Percentiles rank a stretch among this genome's conserved stretches.
These are phyloP conservation scores for Elysia chlorotica DNA, from an alignment of 1,140 invertebrate genomes.

Conservation along the genomic window DNA sequence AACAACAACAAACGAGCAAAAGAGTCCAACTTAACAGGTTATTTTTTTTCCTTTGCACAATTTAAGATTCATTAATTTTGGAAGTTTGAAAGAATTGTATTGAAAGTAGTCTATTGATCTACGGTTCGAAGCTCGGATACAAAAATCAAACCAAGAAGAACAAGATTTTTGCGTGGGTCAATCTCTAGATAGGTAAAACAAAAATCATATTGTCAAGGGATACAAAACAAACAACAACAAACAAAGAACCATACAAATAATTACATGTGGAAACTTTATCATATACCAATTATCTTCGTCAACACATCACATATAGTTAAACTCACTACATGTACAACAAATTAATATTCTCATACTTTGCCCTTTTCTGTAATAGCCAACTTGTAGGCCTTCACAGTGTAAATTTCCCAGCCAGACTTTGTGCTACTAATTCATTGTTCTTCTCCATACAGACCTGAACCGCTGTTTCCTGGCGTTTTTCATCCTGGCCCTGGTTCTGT, in stretches of 20 bases:
- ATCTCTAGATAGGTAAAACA: background rate
- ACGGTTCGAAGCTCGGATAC: background rate
- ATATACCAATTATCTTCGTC: too few species aligned
- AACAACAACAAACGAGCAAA: too few species aligned
- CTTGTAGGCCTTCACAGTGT: too few species aligned
- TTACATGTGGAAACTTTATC: too few species aligned
- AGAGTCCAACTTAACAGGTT: background rate
- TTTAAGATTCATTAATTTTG: background rate
- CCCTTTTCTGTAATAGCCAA: too few species aligned
- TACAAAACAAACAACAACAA: too few species aligned
- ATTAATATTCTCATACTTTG: too few species aligned
- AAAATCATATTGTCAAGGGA: background rate
- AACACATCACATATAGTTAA: too few species aligned
- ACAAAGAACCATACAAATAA: too few species aligned
- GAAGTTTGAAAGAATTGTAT: background rate
- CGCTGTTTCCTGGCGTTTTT: constrained; percentile 52
- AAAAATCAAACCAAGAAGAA: background rate
- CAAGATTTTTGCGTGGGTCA: background rate
- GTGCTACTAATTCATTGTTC: too few species aligned
- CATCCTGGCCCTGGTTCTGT: constrained; percentile 43
- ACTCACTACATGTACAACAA: too few species aligned
- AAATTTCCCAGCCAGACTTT: too few species aligned
- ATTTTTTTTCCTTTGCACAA: background rate
- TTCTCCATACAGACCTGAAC: constrained; percentile 45
- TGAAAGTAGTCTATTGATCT: background rate